Base-by-base conservation (phyloP, 2,797 vertebrate species). In the Synanceia verrucosa region DNA sequence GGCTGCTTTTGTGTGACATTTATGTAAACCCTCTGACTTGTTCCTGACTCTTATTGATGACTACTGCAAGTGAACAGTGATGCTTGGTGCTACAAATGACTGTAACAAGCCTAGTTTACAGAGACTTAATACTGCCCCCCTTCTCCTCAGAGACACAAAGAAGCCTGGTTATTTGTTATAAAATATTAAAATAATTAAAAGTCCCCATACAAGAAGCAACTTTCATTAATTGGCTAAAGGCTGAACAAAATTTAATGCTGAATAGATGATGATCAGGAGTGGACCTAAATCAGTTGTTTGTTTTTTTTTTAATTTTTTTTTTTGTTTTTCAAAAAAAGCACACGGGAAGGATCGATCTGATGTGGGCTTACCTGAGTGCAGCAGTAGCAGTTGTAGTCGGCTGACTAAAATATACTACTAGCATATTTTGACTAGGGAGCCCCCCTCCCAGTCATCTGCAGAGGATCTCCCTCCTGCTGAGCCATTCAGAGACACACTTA, bases 391-490 rank as follows among this genome's bases (percentile, higher is more conserved):
- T 73, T 62, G 21, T 65, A 67, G 62, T 75, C 31, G 29, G 48
- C 60, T 69, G 73, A 81, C 23, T 68, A 46, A 65, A 55, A 80
- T 85, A 81, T 84, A n/a, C n/a, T n/a, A n/a, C n/a, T n/a, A n/a
- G n/a, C n/a, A 81, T 89, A 87, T 85, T 86, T 65, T 58, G 62
- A 51, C 7, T 13, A 73, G 89, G 93, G 92, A 84, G 86, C 89
- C 89, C 92, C 93, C 93, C 86, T 75, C 60, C 66, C 52, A 92
- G 86, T 93, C 92, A 94, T 92, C 70, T 81, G 70, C 31, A 89
- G 91, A 93, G 94, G 93, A 94, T 93, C 91, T 89, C 93, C 93
- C 89, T 90, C 65, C 26, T 47, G 73, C 77, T 83, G 81, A 89
- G 86, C 69, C 67, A 77, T 71, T 86, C 71, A 73, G 85, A 89